Base-by-base conservation (phyloP, 2,888 invertebrate genomes). In the Tenthredo mesomela region DNA sequence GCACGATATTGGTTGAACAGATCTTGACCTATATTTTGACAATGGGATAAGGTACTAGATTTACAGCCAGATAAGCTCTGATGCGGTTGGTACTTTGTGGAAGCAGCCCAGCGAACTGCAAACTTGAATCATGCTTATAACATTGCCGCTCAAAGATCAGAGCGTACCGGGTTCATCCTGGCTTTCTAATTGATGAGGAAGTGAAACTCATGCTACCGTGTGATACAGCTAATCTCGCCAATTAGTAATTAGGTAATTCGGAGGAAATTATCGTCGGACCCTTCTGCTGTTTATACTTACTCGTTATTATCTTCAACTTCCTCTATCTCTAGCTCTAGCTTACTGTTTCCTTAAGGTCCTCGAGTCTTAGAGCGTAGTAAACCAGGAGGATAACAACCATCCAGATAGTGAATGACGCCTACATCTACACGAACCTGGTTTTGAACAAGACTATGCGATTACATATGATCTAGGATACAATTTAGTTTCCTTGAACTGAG, bases 1-100 rank as follows among this genome's bases (percentile, higher is more conserved):
- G 70, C 6, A 61, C 37, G 18, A 70, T 70, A 70, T 70, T 70
- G 18, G 33, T 47, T 29, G 75, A 47, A n/a, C n/a, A 47, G 43
- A 47, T 47, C 33, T 43, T 47, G 75, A 75, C 75, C 75, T 75
- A 75, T 43, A 47, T 75, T 75, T 47, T 43, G 43, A 75, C 75
- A 75, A 43, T 47, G 25, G 61, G 21, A 33, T 43, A 7, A 33
- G 73, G 47, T 9, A 43, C n/a, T 18, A 75, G 47, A 47, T 25
- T 75, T 50, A n/a, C 43, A 50, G 25, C 15, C 12, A 47, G 75
- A 75, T 75, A 75, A 25, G 70, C 70, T 7, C 33, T 47, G 25
- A 0, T n/a, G 25, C 21, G 75, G 75, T 12, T 50, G n/a, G 47
- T 47, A 47, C 47, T 75, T 43, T 75, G 50, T 29, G 75, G 29